phyloP scores from a whole-genome alignment of 2,888 invertebrate genomes.

The Lycophotia porphyrea region DNA sequence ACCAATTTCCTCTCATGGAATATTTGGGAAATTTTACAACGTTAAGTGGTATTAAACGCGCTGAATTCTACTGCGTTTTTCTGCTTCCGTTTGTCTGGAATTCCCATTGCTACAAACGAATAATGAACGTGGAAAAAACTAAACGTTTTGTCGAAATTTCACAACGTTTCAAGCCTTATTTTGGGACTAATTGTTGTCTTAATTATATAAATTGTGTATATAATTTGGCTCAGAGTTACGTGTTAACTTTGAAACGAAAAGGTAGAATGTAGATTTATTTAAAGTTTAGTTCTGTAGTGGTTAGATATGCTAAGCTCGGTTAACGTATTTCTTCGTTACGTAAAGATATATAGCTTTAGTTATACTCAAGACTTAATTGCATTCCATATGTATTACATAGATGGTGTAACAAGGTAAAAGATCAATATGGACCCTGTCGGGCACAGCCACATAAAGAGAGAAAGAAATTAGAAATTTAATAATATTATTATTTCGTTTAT shows the following conservation, averaged over 20 bases:
- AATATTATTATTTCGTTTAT: no score
- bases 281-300: not conserved
- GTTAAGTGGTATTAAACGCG: not conserved
- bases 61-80: not conserved
- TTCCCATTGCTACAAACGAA: not conserved
- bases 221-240: constrained; percentile 19
- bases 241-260: constrained; percentile 15
- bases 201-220: constrained; percentile 26
- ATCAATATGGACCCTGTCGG: no score
- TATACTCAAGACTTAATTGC: no score
- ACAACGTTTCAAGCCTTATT: constrained; percentile 13
- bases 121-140: not conserved
- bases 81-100: not conserved
- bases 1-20: no score
- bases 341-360: not conserved
- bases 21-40: not conserved
- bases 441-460: no score
- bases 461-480: no score
- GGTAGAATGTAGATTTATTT: constrained; percentile 14
- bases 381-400: no score
- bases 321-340: not conserved
- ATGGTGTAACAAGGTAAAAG: no score
- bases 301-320: not conserved
- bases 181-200: constrained; percentile 23
- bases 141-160: not conserved